A percentile compares a stretch with the other conserved stretches of the same genome.
Conservation (phyloP, 1,140 invertebrate genomes). For the Wiebesia pumilae region DNA sequence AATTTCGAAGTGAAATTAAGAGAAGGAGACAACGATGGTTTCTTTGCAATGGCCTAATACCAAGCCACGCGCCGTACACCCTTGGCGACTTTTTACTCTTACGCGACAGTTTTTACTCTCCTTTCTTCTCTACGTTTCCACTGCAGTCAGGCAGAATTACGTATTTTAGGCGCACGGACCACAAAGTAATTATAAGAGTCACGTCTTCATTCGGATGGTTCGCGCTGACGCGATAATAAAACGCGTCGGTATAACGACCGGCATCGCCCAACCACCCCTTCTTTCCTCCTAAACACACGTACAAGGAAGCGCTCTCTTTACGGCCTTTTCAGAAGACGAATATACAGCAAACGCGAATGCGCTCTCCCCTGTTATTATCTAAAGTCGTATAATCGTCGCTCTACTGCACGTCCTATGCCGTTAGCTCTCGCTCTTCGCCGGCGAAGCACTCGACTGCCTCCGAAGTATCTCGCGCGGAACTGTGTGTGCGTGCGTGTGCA, state of each 20-base stretch:
- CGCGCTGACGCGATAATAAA: constrained; percentile 48
- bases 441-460: background rate
- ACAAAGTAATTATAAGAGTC: constrained; percentile 69
- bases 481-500: too few relatives aligned
- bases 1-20: constrained; percentile 55
- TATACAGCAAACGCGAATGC: background rate
- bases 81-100: background rate
- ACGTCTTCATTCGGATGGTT: constrained; percentile 62
- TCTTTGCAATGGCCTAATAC: background rate
- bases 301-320: constrained; percentile 44
- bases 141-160: constrained; percentile 30
- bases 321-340: constrained; percentile 38
- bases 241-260: background rate
- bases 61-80: background rate
- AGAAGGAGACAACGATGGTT: background rate
- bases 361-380: constrained; percentile 45
- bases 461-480: background rate
- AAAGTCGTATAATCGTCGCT: constrained; percentile 26
- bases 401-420: background rate
- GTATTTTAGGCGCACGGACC: constrained; percentile 51
- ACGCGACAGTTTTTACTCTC: background rate
- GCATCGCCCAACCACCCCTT: background rate
- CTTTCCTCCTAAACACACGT: background rate
- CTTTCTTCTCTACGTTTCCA: constrained; percentile 43
- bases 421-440: background rate